Conservation (phyloP, 2,113 vertebrate species). For the Onychostoma macrolepis region DNA sequence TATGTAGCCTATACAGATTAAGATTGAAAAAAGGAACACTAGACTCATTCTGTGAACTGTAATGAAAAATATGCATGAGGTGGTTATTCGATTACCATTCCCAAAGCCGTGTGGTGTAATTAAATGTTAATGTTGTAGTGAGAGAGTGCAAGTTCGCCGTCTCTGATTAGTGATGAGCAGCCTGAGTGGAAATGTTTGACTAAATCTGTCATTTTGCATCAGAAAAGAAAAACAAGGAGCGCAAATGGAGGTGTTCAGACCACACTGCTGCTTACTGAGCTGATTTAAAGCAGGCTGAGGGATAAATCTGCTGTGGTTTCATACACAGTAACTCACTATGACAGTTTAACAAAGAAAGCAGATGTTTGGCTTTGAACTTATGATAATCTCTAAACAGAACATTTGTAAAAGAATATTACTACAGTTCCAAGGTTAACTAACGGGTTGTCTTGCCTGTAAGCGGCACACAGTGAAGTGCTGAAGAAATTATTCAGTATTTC, state of each 20-base stretch:
- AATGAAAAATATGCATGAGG: slow-evolving; percentile 34
- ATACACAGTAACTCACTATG: background rate
- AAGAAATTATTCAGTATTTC: slow-evolving; percentile 8
- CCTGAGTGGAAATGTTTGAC: slow-evolving; percentile 16
- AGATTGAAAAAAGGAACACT: background rate
- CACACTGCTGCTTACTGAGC: slow-evolving; percentile 11
- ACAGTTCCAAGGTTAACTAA: slow-evolving; percentile 17
- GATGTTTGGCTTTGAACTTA: slow-evolving; percentile 20
- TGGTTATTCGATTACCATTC: slow-evolving; percentile 16
- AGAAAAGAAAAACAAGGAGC: background rate
- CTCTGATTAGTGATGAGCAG: slow-evolving; percentile 17
- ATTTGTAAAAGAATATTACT: slow-evolving; percentile 7
- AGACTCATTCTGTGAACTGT: slow-evolving; percentile 41
- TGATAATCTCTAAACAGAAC: slow-evolving; percentile 16
- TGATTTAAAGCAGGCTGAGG: slow-evolving; percentile 10
- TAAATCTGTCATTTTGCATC: background rate
- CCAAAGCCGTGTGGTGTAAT: slow-evolving; percentile 16
- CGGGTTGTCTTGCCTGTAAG: background rate
- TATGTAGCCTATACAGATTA: background rate
- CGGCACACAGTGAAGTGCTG: background rate
- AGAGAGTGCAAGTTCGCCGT: background rate
- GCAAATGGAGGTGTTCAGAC: slow-evolving; percentile 23
- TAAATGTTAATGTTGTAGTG: slow-evolving; percentile 33
- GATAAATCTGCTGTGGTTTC: slow-evolving; percentile 20
- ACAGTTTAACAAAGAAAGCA: slow-evolving; percentile 28